phyloP scores from a whole-genome alignment of 1,140 invertebrate species.

The Lordiphosa collinella region DNA sequence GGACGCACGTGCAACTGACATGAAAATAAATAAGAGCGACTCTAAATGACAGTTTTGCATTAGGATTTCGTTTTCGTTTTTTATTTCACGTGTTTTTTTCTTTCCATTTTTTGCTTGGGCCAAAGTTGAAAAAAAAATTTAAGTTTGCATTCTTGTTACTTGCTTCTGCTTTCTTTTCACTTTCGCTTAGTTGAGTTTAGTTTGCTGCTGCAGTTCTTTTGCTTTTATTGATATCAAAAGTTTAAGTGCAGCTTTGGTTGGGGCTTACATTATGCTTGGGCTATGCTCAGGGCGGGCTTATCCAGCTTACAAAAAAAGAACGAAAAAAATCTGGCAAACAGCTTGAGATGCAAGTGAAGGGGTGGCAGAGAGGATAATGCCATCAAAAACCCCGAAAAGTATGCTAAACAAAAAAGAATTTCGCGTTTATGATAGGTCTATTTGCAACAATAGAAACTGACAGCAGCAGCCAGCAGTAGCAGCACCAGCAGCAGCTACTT shows the following conservation, averaged over 20 bases:
- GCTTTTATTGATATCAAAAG: conserved; percentile 72
- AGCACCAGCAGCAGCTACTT: not conserved
- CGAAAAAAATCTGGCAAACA: conserved; percentile 35
- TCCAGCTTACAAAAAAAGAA: conserved; percentile 57
- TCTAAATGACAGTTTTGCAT: conserved; percentile 76
- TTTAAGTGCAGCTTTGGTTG: conserved; percentile 73
- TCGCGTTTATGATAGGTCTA: conserved; percentile 33
- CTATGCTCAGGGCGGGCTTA: conserved; percentile 55
- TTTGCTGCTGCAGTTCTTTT: conserved; percentile 34
- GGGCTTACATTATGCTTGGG: conserved; percentile 71
- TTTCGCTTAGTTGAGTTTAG: conserved; percentile 18
- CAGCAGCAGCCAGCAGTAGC: not conserved
- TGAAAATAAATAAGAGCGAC: conserved; percentile 66
- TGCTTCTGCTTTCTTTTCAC: conserved; percentile 11
- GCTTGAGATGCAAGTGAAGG: conserved; percentile 37
- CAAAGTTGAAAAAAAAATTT: not conserved
- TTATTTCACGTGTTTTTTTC: not conserved
- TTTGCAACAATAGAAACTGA: conserved; percentile 7
- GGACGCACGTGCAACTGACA: conserved; percentile 67
- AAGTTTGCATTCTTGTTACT: not conserved
- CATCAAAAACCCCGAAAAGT: conserved; percentile 49
- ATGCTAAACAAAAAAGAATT: conserved; percentile 34
- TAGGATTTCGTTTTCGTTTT: conserved; percentile 52
- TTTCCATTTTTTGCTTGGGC: not conserved
- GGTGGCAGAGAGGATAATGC: conserved; percentile 11